These are phyloP conservation scores for Zaprionus ornatus DNA, from an alignment of 1,140 invertebrate genomes.

Conservation along the genomic window DNA sequence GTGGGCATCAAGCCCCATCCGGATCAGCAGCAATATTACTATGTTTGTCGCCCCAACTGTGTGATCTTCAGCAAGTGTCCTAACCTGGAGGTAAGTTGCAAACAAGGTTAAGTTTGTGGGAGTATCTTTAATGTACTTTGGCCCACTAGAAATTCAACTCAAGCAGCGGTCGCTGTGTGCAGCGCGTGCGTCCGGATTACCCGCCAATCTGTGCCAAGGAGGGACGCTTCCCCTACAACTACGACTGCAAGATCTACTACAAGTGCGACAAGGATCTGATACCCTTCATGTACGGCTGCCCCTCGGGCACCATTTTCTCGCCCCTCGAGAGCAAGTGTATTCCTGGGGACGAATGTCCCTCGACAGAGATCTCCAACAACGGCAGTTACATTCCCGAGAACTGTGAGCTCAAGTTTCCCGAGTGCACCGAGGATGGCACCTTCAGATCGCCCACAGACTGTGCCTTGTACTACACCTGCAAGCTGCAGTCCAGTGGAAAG, in stretches of 20 bases:
- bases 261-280: slow-evolving; percentile 68
- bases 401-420: slow-evolving; percentile 75
- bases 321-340: slow-evolving; percentile 65
- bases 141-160: slow-evolving; percentile 57
- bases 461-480: slow-evolving; percentile 82
- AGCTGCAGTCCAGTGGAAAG: slow-evolving; percentile 57
- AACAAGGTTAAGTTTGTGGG: too few relatives aligned
- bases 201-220: slow-evolving; percentile 48
- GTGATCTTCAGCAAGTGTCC: slow-evolving; percentile 83
- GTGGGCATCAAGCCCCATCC: slow-evolving; percentile 80
- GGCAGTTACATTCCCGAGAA: slow-evolving; percentile 70
- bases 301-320: slow-evolving; percentile 70
- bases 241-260: slow-evolving; percentile 77
- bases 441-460: slow-evolving; percentile 82
- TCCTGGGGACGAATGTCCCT: slow-evolving; percentile 61
- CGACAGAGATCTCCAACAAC: slow-evolving; percentile 64
- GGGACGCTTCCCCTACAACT: slow-evolving; percentile 71
- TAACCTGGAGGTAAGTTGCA: slow-evolving; percentile 54
- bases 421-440: slow-evolving; percentile 71
- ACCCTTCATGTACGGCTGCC: slow-evolving; percentile 71
- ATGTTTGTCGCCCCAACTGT: slow-evolving; percentile 75
- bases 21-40: slow-evolving; percentile 81
- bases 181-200: slow-evolving; percentile 21
- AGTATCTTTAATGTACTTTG: neutral
- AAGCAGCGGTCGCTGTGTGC: slow-evolving; percentile 60